Conservation (phyloP, 2,888 invertebrate genomes). For the Sinhomidia bicolor region DNA sequence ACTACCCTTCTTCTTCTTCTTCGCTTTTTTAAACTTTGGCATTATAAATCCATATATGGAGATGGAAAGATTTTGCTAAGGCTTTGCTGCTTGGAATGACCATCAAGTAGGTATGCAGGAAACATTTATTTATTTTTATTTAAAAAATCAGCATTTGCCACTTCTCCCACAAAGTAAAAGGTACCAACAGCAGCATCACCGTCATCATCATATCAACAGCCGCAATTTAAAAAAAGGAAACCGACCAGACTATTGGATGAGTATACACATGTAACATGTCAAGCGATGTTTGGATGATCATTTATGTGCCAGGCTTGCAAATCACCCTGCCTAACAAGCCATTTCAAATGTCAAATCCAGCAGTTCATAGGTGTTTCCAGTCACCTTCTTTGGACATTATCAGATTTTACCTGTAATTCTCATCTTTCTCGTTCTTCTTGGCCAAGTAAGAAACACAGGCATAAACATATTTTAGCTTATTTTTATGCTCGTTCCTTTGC, state of each 20-base stretch:
- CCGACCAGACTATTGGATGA: slow-evolving; percentile 45
- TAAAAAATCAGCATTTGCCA: slow-evolving; percentile 9
- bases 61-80: no score
- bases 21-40: background rate
- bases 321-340: slow-evolving; percentile 68
- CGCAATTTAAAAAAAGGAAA: slow-evolving; percentile 52
- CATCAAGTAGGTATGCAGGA: background rate
- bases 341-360: slow-evolving; percentile 65
- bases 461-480: background rate
- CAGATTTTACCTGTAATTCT: slow-evolving; percentile 34
- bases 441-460: background rate
- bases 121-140: no score
- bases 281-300: slow-evolving; percentile 70
- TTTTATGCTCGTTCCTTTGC: slow-evolving; percentile 9
- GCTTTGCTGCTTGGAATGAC: no score
- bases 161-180: background rate
- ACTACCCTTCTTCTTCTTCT: no score
- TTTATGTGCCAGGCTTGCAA: slow-evolving; percentile 75
- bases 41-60: background rate
- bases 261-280: slow-evolving; percentile 67
- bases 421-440: background rate
- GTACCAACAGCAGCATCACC: background rate
- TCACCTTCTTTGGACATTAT: slow-evolving; percentile 66
- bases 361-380: slow-evolving; percentile 61
- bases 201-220: slow-evolving; percentile 6